Conservation (phyloP, 1,140 invertebrate genomes). For the Nasonia longicornis region DNA sequence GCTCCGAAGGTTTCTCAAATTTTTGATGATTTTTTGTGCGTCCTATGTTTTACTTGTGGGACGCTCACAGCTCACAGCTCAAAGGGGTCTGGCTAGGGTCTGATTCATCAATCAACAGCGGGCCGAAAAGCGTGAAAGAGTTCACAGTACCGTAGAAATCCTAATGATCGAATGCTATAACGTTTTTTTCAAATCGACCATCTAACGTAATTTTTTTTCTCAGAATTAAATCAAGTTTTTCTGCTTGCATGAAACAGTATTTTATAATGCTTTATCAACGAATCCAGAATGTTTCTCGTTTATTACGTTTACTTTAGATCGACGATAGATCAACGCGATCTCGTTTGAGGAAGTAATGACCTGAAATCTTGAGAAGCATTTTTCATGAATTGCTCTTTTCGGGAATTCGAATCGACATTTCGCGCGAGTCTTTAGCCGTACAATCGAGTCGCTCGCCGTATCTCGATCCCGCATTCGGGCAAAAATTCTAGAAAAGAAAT, state of each 20-base stretch:
- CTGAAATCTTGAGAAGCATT: neutral
- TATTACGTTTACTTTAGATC: too few relatives aligned
- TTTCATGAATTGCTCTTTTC: neutral
- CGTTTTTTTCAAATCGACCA: constrained; percentile 54
- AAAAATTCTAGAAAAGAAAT: constrained; percentile 38
- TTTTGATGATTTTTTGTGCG: constrained; percentile 54
- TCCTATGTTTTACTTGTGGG: constrained; percentile 50
- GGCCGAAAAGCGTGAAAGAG: constrained; percentile 61
- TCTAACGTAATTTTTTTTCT: constrained; percentile 41
- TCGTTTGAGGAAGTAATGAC: constrained; percentile 7
- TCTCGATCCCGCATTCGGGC: neutral
- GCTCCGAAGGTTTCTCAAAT: constrained; percentile 48
- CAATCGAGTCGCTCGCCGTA: neutral
- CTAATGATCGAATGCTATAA: constrained; percentile 65
- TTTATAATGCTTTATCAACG: neutral
- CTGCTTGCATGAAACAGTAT: neutral
- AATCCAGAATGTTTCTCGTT: too few relatives aligned
- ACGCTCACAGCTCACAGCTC: constrained; percentile 43
- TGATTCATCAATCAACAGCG: constrained; percentile 63
- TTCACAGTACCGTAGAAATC: constrained; percentile 65
- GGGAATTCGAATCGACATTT: too few relatives aligned
- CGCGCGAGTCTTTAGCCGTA: neutral
- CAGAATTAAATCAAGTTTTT: neutral
- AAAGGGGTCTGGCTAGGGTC: constrained; percentile 56
- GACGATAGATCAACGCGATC: too few relatives aligned